These are phyloP conservation scores for Agonopterix arenella DNA, from an alignment of 2,888 invertebrate genomes.

Conservation along the genomic window DNA sequence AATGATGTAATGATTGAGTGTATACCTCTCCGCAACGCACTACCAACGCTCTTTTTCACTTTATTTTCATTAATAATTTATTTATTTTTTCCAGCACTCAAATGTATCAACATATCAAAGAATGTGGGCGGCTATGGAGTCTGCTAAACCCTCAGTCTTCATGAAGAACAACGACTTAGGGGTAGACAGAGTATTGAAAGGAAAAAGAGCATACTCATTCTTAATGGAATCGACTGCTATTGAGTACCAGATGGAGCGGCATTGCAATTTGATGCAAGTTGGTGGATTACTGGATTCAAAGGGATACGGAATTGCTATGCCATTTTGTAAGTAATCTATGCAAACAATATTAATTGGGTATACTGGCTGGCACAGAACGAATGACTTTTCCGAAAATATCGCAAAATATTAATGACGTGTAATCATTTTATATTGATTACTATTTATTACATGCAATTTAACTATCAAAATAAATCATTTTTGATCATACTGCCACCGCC, in stretches of 20 bases:
- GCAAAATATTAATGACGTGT: no score
- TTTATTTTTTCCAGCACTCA: conserved; percentile 84
- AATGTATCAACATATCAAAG: conserved; percentile 92
- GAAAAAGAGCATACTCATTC: conserved; percentile 91
- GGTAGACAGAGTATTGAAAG: conserved; percentile 87
- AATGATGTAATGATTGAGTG: no score
- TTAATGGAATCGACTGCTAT: conserved; percentile 97
- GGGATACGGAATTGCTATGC: conserved; percentile 95
- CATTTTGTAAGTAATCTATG: conserved; percentile 81
- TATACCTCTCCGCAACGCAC: no score
- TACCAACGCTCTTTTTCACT: no score
- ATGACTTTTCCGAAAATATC: no score
- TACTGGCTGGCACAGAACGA: no score
- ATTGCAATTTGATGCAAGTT: conserved; percentile 90
- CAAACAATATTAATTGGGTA: no score
- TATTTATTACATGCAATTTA: no score
- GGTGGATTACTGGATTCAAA: conserved; percentile 89
- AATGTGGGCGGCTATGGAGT: conserved; percentile 96
- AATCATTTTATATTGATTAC: no score
- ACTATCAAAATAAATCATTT: no score
- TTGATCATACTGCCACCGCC: no score
- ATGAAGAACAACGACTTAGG: conserved; percentile 90
- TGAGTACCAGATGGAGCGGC: conserved; percentile 92
- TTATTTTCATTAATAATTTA: no score
- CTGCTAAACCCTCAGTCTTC: conserved; percentile 89